Conservation (phyloP, 2,113 vertebrate species). For the Stictonetta naevosa region DNA sequence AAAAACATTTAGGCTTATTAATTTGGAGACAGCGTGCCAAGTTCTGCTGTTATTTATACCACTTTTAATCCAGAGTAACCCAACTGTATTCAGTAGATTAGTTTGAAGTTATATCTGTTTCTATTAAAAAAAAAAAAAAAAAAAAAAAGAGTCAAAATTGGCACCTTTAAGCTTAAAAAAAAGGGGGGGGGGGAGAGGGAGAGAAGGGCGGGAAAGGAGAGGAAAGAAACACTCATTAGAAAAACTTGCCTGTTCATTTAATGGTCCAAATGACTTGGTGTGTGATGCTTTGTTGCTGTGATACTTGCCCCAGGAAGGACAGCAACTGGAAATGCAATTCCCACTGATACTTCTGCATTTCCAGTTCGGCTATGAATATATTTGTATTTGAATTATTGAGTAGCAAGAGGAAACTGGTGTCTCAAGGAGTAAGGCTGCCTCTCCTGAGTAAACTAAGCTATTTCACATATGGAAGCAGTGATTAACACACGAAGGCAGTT, state of each 20-base stretch:
- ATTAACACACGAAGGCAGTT: background rate
- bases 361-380: background rate
- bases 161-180: background rate
- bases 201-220: too few relatives aligned
- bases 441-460: background rate
- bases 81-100: background rate
- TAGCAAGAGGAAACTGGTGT: background rate
- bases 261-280: background rate
- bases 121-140: background rate
- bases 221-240: background rate
- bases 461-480: background rate
- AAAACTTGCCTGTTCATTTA: background rate
- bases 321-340: background rate
- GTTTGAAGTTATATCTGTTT: background rate
- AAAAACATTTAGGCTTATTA: slow-evolving; percentile 49
- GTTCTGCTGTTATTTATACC: slow-evolving; percentile 24
- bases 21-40: slow-evolving; percentile 3
- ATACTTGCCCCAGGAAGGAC: background rate
- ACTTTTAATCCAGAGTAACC: slow-evolving; percentile 8
- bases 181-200: background rate
- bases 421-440: background rate
- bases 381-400: background rate
- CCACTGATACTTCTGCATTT: background rate
- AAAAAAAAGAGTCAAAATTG: background rate
- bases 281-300: background rate